Conservation (phyloP, 2,888 invertebrate species). For the Coenonympha glycerion region DNA sequence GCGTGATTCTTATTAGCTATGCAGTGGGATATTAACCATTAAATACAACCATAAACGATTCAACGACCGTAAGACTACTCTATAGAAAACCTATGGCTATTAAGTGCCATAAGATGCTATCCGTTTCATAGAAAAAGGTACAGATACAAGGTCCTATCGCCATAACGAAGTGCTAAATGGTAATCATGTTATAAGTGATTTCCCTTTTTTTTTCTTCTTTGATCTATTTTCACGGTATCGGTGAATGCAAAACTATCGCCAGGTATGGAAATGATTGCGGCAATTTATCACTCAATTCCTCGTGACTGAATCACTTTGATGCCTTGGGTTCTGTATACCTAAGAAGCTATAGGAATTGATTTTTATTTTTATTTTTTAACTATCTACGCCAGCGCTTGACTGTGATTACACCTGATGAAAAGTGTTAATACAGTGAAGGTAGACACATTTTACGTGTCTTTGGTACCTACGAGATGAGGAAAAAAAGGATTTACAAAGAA, state of each 20-base stretch:
- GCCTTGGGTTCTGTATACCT: constrained; percentile 4
- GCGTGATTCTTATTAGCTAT: neutral
- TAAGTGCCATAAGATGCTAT: constrained; percentile 8
- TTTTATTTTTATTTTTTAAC: too few species aligned
- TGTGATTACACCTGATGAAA: too few species aligned
- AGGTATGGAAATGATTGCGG: constrained; percentile 22
- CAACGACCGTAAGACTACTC: constrained; percentile 3
- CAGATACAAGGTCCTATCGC: constrained; percentile 6
- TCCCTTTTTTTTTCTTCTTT: constrained; percentile 9
- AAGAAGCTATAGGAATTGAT: neutral
- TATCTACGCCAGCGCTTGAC: too few species aligned
- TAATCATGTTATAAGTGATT: constrained; percentile 10
- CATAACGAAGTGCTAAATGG: constrained; percentile 10
- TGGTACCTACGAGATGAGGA: too few species aligned
- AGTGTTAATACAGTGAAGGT: too few species aligned
- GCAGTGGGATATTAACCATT: constrained; percentile 8
- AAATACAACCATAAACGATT: constrained; percentile 9
- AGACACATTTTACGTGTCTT: too few species aligned
- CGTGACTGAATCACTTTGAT: neutral
- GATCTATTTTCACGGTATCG: constrained; percentile 10
- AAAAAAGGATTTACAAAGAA: too few species aligned
- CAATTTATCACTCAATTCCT: constrained; percentile 24
- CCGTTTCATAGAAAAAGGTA: constrained; percentile 10
- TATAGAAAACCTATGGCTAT: constrained; percentile 9
- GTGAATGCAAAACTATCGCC: constrained; percentile 15